These are phyloP conservation scores for Chaetogeoica ovagalla DNA, from an alignment of 2,888 invertebrate species.

Conservation along the genomic window DNA sequence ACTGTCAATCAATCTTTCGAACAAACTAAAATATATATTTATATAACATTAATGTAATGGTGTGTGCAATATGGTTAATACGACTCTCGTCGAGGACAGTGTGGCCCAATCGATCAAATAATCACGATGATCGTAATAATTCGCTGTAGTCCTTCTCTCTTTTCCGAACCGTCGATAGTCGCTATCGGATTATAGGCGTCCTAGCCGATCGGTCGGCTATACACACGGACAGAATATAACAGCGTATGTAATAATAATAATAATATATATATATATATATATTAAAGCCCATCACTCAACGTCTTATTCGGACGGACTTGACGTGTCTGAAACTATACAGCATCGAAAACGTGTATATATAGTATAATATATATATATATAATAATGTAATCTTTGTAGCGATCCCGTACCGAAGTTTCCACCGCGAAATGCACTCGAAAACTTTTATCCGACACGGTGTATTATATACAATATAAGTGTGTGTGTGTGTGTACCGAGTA, in stretches of 20 bases:
- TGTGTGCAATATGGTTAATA: too few relatives aligned
- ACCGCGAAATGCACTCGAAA: conserved; percentile 8
- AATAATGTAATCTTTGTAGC: too few relatives aligned
- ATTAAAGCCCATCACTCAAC: conserved; percentile 18
- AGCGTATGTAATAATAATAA: too few relatives aligned
- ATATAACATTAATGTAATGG: neutral
- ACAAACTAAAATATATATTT: too few relatives aligned
- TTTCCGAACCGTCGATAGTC: neutral
- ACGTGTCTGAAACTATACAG: conserved; percentile 7
- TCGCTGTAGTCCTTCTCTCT: neutral
- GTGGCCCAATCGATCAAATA: conserved; percentile 1
- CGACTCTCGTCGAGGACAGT: too few relatives aligned
- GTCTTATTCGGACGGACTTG: neutral
- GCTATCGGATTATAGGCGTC: neutral
- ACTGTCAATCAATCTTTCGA: too few relatives aligned
- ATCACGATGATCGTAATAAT: neutral
- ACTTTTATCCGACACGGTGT: neutral
- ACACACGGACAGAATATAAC: too few relatives aligned
- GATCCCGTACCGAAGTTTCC: conserved; percentile 1
- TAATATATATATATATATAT: too few relatives aligned
- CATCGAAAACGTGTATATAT: too few relatives aligned
- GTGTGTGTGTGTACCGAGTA: too few relatives aligned
- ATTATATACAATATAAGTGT: too few relatives aligned
- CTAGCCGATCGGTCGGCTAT: neutral
- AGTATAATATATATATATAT: too few relatives aligned